Conservation (phyloP, 2,113 vertebrate species). For the Platysteira castanea region DNA sequence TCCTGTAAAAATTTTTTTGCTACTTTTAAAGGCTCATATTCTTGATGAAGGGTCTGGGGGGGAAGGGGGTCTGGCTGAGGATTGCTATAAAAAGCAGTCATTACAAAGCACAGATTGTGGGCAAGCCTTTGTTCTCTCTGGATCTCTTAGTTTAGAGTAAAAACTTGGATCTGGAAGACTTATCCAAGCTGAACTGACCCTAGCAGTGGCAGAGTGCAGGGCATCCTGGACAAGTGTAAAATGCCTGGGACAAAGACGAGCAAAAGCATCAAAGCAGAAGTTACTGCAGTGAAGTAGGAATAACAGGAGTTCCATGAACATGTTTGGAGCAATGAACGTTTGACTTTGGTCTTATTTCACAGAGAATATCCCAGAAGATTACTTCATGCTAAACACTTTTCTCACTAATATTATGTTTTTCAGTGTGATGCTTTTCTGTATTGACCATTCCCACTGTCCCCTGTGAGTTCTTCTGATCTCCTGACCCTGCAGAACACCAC, state of each 20-base stretch:
- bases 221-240: background rate
- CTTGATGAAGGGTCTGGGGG: background rate
- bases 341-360: background rate
- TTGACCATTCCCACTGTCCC: background rate
- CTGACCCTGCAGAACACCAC: background rate
- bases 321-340: background rate
- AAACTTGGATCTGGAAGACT: background rate
- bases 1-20: background rate
- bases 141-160: background rate
- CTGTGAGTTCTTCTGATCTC: background rate
- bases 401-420: background rate
- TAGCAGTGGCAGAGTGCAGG: background rate
- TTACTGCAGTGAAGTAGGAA: background rate
- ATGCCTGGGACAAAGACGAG: background rate
- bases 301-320: background rate
- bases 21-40: background rate
- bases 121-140: background rate
- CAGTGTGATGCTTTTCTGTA: background rate
- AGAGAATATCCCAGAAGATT: background rate
- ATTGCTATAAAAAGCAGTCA: background rate
- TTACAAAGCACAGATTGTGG: background rate
- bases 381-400: background rate
- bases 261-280: background rate
- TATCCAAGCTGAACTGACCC: background rate
- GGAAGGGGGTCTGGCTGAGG: fast-evolving